These are phyloP conservation scores for Spodoptera picta DNA, from an alignment of 2,888 invertebrate genomes.

Conservation along the genomic window DNA sequence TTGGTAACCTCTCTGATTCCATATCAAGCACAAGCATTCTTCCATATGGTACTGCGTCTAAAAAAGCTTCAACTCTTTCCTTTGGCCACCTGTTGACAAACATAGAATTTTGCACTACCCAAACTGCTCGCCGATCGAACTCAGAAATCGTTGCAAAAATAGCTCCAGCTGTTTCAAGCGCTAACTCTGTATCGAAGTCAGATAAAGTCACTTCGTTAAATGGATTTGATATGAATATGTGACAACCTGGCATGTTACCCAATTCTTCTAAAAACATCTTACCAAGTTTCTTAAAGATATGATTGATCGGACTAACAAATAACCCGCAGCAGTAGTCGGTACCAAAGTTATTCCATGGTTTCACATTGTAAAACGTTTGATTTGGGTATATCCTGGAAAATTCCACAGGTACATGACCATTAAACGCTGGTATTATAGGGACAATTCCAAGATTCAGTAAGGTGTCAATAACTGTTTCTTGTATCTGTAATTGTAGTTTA, in stretches of 20 bases:
- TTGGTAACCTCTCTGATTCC: constrained; percentile 95
- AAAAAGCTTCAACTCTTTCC: constrained; percentile 90
- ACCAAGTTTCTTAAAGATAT: constrained; percentile 92
- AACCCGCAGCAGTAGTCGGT: constrained; percentile 93
- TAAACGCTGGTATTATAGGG: constrained; percentile 96
- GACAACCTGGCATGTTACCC: constrained; percentile 86
- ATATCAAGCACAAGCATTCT: constrained; percentile 96
- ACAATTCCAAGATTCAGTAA: constrained; percentile 95
- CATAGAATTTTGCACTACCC: constrained; percentile 97
- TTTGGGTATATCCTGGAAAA: constrained; percentile 92
- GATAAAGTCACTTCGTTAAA: constrained; percentile 94
- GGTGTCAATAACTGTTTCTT: constrained; percentile 91
- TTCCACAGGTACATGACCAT: constrained; percentile 95
- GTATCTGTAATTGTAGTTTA: constrained; percentile 90
- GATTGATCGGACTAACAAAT: constrained; percentile 94
- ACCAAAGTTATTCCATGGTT: constrained; percentile 93
- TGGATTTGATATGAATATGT: constrained; percentile 96
- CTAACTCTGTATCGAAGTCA: constrained; percentile 90
- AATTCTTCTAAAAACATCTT: constrained; percentile 91
- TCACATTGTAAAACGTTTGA: constrained; percentile 90
- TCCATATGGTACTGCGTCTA: constrained; percentile 94
- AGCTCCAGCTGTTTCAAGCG: constrained; percentile 90
- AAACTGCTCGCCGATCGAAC: constrained; percentile 94
- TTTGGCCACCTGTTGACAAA: constrained; percentile 93
- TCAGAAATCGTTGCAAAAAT: constrained; percentile 91